phyloP scores from a whole-genome alignment of 1,140 invertebrate species.

The Vanessa atalanta region DNA sequence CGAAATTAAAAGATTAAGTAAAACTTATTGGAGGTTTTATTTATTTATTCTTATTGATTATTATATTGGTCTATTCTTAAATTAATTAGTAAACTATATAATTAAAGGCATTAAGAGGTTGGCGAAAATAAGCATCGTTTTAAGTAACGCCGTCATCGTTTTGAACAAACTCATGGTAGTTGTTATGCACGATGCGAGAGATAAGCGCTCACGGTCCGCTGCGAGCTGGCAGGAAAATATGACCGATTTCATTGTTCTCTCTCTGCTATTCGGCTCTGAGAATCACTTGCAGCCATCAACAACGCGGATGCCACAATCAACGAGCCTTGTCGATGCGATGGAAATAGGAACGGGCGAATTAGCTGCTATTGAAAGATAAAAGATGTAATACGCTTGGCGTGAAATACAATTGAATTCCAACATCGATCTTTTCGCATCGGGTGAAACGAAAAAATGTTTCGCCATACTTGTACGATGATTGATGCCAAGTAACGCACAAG shows the following conservation, averaged over 20 bases:
- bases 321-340: constrained; percentile 77
- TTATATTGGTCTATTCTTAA: constrained; percentile 1
- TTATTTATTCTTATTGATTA: neutral
- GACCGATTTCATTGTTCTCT: constrained; percentile 78
- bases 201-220: constrained; percentile 74
- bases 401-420: constrained; percentile 58
- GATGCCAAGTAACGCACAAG: constrained; percentile 10
- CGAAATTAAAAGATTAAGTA: too few species aligned
- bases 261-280: constrained; percentile 63
- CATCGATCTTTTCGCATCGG: constrained; percentile 42
- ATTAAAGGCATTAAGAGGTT: constrained; percentile 48
- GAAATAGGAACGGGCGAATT: constrained; percentile 65
- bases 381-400: constrained; percentile 29
- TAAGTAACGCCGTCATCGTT: constrained; percentile 63
- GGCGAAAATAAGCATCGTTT: constrained; percentile 64
- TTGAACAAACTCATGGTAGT: constrained; percentile 63
- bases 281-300: constrained; percentile 76
- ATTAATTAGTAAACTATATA: constrained; percentile 22
- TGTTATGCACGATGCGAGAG: constrained; percentile 71
- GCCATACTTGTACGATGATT: constrained; percentile 2
- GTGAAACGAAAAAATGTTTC: constrained; percentile 22
- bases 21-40: too few species aligned
- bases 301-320: constrained; percentile 73
- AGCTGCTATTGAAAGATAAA: constrained; percentile 70
- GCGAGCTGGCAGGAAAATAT: constrained; percentile 73